Percentiles rank a stretch among this genome's conserved stretches.
These are phyloP conservation scores for Eulemur macaco DNA, from an alignment of 2,113 vertebrate species.

Conservation along the genomic window DNA sequence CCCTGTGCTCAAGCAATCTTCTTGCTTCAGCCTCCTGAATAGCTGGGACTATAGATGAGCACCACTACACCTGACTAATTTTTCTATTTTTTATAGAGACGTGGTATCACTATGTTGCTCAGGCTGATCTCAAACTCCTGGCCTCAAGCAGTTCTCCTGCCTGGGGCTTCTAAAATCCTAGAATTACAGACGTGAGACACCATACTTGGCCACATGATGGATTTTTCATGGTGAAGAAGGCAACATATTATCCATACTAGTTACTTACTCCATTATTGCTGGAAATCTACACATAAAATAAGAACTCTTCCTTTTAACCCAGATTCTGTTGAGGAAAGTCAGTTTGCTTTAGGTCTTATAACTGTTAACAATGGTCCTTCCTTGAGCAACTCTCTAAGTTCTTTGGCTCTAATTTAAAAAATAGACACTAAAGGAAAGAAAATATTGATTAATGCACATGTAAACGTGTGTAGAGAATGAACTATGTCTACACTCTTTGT, in stretches of 20 bases:
- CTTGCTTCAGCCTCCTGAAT: too few species aligned
- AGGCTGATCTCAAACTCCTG: too few species aligned
- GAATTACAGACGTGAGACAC: too few species aligned
- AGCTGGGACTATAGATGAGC: too few species aligned
- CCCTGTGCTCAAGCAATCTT: too few species aligned
- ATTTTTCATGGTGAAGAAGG: constrained; percentile 21
- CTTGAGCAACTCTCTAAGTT: not conserved
- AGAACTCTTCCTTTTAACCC: not conserved
- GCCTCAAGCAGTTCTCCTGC: too few species aligned
- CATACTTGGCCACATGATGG: not conserved
- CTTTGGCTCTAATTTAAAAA: not conserved
- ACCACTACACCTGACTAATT: too few species aligned
- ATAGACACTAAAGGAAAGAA: not conserved
- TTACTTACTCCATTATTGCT: not conserved
- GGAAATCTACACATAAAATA: not conserved
- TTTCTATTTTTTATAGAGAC: too few species aligned
- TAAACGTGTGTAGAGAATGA: not conserved
- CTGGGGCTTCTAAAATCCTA: too few species aligned
- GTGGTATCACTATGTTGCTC: too few species aligned
- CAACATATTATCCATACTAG: not conserved
- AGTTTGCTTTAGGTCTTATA: constrained; percentile 25
- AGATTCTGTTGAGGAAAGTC: not conserved
- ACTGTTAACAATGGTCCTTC: not conserved
- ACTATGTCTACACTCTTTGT: not conserved
- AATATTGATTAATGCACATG: not conserved